A percentile compares a stretch with the other conserved stretches of the same genome.
Conservation (phyloP, 2,888 invertebrate genomes). For the Listrodromus nycthemerus region DNA sequence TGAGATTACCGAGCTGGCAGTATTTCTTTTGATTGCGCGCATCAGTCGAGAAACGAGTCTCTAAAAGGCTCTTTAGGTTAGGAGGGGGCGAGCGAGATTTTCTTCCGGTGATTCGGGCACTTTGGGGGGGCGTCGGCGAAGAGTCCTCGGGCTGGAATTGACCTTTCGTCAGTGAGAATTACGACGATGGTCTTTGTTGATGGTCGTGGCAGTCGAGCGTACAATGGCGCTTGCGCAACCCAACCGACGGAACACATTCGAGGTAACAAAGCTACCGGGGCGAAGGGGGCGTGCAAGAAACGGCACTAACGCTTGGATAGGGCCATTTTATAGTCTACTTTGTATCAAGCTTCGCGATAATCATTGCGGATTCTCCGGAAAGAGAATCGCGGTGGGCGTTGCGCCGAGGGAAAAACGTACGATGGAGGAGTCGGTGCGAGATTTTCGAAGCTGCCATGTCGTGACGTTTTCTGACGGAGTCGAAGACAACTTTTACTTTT, state of each 20-base stretch:
- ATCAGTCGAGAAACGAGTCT: constrained; percentile 52
- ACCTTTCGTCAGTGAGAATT: not conserved
- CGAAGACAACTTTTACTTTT: too few relatives aligned
- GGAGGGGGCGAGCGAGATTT: not conserved
- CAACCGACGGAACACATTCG: not conserved
- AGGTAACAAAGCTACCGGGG: constrained; percentile 19
- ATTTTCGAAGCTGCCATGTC: too few relatives aligned
- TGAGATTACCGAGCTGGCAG: constrained; percentile 10
- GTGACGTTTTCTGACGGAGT: too few relatives aligned
- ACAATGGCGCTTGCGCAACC: constrained; percentile 13
- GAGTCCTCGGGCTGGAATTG: not conserved
- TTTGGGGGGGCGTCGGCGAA: not conserved
- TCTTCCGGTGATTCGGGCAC: constrained; percentile 1
- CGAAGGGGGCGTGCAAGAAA: constrained; percentile 41
- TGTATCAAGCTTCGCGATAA: constrained; percentile 20
- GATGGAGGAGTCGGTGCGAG: too few relatives aligned
- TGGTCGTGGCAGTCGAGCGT: not conserved
- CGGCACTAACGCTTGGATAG: constrained; percentile 6
- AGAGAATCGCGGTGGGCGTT: constrained; percentile 13
- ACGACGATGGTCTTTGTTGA: constrained; percentile 39
- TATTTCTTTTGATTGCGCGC: constrained; percentile 74
- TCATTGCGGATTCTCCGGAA: not conserved
- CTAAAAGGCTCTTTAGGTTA: constrained; percentile 52
- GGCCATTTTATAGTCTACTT: constrained; percentile 10
- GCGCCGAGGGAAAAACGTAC: too few relatives aligned